Base-by-base conservation (phyloP, 2,888 invertebrate species). In the Diploptera punctata region DNA sequence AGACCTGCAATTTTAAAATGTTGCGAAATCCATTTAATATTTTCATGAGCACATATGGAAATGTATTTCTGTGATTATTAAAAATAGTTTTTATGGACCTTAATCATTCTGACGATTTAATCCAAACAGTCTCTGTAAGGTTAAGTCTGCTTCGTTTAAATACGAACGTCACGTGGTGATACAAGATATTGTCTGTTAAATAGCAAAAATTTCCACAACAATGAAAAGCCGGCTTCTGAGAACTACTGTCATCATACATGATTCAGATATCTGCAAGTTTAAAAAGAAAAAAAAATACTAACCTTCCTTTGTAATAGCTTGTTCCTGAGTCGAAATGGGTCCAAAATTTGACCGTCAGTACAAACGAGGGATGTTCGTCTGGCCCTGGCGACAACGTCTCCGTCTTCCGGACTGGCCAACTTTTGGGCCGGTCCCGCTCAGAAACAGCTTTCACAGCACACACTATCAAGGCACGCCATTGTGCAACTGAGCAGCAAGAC, bases 391-490 rank as follows among this genome's bases (percentile, higher is more conserved):
- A 72, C 72, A 68, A 71, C 74, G 52, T 68, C 68, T 74, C 70
- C 68, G 73, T 70, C 21, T 69, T 68, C 69, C 73, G 72, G 73
- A 74, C 71, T 72, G 73, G 73, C 73, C 73, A 74, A 74, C 33
- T 75, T 73, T 68, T 70, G 75, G 70, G 57, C 74, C 73, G 73
- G 71, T 73, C 74, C 70, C 72, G 47, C 74, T 74, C 73, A 76
- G 74, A 73, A 67, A 70, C 71, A 72, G 70, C 62, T 65, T 43
- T 60, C 70, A 74, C 70, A 70, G 49, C 60, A 71, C 43, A 44
- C 62, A 16, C 43, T 47, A 47, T 49, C 44, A 44, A 47, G 44
- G 75, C 75, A 70, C 75, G 74, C 76, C 76, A 76, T 76, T 71
- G 74, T 75, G 76, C 75, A 73, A 76, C 76, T 76, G 76, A 65